A percentile compares a stretch with the other conserved stretches of the same genome.
These are phyloP conservation scores for Hephaestus fuliginosus DNA, from an alignment of 2,797 vertebrate genomes.

Conservation along the genomic window DNA sequence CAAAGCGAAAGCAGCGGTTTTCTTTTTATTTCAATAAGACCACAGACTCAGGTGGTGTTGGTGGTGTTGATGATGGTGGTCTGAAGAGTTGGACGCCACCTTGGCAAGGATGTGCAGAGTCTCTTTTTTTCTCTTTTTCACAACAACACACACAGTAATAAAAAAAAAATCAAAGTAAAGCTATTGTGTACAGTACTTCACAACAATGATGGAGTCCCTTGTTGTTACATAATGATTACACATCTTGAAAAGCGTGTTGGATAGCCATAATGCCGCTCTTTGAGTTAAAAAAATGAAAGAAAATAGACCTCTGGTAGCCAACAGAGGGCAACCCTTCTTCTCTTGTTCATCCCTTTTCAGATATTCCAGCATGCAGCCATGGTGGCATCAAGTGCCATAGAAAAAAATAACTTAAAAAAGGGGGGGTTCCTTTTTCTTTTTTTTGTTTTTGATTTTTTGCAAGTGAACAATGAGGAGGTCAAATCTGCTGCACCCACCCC, in stretches of 20 bases:
- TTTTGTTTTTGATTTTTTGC: constrained; percentile 34
- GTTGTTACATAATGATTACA: constrained; percentile 82
- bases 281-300: constrained; percentile 53
- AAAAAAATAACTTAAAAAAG: constrained; percentile 78
- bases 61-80: constrained; percentile 32
- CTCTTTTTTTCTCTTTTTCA: constrained; percentile 41
- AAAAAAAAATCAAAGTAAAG: constrained; percentile 83
- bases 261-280: constrained; percentile 79
- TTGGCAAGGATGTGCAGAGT: constrained; percentile 73
- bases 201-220: constrained; percentile 77
- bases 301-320: constrained; percentile 74
- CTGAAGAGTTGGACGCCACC: constrained; percentile 78
- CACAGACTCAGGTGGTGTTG: constrained; percentile 65
- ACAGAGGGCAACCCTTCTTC: constrained; percentile 80
- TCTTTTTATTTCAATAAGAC: constrained; percentile 80
- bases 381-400: constrained; percentile 85
- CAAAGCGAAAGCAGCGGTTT: constrained; percentile 87
- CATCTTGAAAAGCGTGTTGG: constrained; percentile 72
- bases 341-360: constrained; percentile 82
- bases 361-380: constrained; percentile 88
- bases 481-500: constrained; percentile 49
- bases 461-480: constrained; percentile 77
- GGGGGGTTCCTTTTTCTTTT: too few relatives aligned
- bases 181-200: constrained; percentile 90
- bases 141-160: background rate